Conservation (phyloP, 2,113 vertebrate genomes). For the Tetrax tetrax region DNA sequence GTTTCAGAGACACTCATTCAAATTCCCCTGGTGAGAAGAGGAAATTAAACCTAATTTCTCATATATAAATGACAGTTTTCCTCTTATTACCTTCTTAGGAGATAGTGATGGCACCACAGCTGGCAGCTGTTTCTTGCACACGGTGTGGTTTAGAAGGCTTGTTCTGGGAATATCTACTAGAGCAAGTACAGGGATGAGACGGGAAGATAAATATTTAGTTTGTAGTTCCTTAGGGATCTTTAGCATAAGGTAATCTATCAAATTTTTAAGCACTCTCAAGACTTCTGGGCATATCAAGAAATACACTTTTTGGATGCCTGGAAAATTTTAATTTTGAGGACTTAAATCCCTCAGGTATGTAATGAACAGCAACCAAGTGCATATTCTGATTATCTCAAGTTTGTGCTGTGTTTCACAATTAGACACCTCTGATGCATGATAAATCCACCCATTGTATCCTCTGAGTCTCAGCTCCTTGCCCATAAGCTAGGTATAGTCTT, state of each 20-base stretch:
- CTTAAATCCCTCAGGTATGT: neutral
- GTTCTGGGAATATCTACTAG: neutral
- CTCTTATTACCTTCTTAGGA: neutral
- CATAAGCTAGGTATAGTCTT: neutral
- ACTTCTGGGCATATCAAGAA: neutral
- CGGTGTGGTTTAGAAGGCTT: neutral
- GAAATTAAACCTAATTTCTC: neutral
- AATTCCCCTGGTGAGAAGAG: neutral
- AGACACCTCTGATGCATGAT: neutral
- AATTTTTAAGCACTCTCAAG: neutral
- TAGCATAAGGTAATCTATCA: neutral
- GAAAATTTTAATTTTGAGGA: neutral
- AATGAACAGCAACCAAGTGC: neutral
- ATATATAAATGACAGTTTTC: neutral
- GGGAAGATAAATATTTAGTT: constrained; percentile 9
- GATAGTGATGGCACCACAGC: neutral
- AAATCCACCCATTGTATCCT: neutral
- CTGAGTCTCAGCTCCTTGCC: neutral
- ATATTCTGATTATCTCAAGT: neutral
- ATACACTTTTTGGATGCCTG: neutral
- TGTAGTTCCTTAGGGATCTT: neutral
- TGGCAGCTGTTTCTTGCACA: neutral
- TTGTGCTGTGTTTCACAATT: neutral
- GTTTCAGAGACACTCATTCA: neutral
- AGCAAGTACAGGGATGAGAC: neutral